These are phyloP conservation scores for Alcedo atthis DNA, from an alignment of 2,797 vertebrate species.

Conservation along the genomic window DNA sequence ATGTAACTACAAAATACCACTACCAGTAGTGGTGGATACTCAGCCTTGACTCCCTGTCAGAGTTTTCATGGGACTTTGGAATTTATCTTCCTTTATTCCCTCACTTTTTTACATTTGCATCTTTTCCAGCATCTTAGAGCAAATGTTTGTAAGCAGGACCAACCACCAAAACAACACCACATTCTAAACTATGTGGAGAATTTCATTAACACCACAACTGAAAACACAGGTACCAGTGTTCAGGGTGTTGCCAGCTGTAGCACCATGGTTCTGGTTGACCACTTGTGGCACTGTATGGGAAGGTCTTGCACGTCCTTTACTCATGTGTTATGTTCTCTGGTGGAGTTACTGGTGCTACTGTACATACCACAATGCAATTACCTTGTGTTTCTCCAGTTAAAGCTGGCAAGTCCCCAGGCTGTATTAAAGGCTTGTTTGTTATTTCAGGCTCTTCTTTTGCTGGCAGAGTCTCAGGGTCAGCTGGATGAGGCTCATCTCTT, in stretches of 20 bases:
- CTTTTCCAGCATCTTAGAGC: background rate
- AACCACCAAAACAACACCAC: background rate
- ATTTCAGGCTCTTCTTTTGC: background rate
- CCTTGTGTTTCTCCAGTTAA: constrained; percentile 7
- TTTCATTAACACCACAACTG: background rate
- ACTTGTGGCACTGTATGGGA: background rate
- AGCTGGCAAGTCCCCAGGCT: background rate
- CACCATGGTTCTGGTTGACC: background rate
- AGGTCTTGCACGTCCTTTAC: background rate
- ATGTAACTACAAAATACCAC: background rate
- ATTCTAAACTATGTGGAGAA: background rate
- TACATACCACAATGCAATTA: background rate
- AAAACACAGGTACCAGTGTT: background rate
- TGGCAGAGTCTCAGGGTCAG: background rate
- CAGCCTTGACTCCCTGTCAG: background rate
- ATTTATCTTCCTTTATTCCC: background rate
- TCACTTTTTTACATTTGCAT: background rate
- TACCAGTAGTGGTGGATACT: background rate
- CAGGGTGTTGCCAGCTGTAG: background rate
- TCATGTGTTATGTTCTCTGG: background rate
- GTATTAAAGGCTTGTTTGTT: constrained; percentile 1
- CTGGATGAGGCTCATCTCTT: background rate
- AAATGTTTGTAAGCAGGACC: background rate
- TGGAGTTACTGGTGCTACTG: background rate
- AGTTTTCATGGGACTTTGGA: background rate